Base-by-base conservation (phyloP, 2,888 invertebrate species). In the Amaurobius ferox region DNA sequence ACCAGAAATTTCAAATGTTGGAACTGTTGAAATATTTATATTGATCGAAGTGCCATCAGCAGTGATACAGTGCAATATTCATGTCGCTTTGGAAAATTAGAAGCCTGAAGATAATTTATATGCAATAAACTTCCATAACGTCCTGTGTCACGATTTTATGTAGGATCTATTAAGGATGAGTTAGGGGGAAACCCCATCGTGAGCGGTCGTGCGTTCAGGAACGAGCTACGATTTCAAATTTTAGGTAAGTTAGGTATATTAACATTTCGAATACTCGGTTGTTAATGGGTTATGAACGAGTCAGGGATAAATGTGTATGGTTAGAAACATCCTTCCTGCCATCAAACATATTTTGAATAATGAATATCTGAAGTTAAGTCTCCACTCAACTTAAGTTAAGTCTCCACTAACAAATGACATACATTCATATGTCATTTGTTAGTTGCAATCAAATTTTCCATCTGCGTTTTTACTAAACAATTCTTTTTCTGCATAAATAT, bases 101-200 rank as follows among this genome's bases (percentile, higher is more conserved):
- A 64, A 67, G 26, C 13, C 23, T n/a, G 23, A 70, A 61, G 29
- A 19, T 74, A 61, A 68, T 74, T 16, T 62, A 68, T 68, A 48
- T 74, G 67, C 72, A 80, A 80, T 74, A 74, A 80, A 80, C 74
- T 23, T 40, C 32, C 40, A 19, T 64, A 44, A 11, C 3, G 5
- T 23, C 23, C 55, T 23, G 16, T 55, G 5, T 23, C 23, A 23
- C 16, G 44, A 44, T 44, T 44, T 44, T 44, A 55, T 23, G 23
- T 23, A 11, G 55, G 16, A 23, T 19, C 5, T n/a, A 55, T 44
- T 44, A 44, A 2, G 16, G 44, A 44, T 44, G 44, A 44, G 44
- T 9, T 23, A 55, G 55, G 19, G 55, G 19, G 55, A 16, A 16
- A 16, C 19, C 23, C 23, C 55, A 55, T 3, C 5, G 11, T 23